Evolutionary conservation across 2,888 invertebrate species (phyloP), one percentile per base, ranked within the genome.

Genomic region (Drosophila borealis): DNA sequence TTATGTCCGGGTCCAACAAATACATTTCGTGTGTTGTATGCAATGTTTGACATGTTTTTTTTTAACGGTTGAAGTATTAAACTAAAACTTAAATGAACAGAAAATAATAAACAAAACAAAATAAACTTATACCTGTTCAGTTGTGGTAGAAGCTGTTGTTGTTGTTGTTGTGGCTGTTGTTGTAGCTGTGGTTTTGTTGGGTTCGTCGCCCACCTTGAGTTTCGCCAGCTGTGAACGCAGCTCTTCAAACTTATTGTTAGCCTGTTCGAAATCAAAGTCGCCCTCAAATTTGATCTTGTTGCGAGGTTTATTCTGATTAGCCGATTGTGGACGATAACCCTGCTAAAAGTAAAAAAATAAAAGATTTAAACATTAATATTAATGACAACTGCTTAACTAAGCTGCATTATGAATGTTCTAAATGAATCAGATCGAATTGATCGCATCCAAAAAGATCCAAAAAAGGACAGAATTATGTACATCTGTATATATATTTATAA

Each of bases 221-320:
- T 98, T 98, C 64, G 96, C 95, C 70, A 99, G 93, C 91, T 98
- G 96, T 88, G 94, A 95, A 86, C 96, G 95, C 65, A 99, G 93
- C 92, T 98, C 98, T 90, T 98, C 97, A 93, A 99, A 99, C 93
- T 99, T 96, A 42, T 97, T 98, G 93, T 99, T 99, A 66, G 99
- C 98, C 92, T 98, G 97, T 93, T 99, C 99, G 92, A 99, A 99
- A 93, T 99, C 99, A 91, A 98, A 99, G 91, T 99, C 99, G 84
- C 96, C 97, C 80, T 98, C 98, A 92, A 98, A 99, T 93, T 98
- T 98, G 78, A 98, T 94, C 13, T 93, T 85, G 92, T 92, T 93
- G 39, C 91, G 91, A 51, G 88, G 85, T 93, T 94, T 66, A 92
- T 94, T 81, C 78, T 91, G 91, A 78, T 94, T 94, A 45, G 77